Base-by-base conservation (phyloP, 2,797 vertebrate species). In the Melanotaenia pygmaea region DNA sequence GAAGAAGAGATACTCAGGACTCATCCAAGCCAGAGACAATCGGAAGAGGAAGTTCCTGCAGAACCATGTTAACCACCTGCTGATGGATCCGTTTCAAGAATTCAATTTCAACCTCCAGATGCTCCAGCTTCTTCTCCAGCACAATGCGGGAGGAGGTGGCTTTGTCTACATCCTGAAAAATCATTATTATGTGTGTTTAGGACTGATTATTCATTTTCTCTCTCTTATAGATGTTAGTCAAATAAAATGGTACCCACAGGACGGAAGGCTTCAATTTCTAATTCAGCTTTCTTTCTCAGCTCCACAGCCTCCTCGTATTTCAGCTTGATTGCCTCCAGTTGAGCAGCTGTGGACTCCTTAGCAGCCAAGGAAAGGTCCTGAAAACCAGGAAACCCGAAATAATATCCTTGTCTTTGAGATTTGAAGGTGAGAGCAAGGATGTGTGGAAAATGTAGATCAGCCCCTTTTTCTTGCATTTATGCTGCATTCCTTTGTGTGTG, bases 231-330 rank as follows among this genome's bases (percentile, higher is more conserved):
- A 30, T 16, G 56, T 35, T 72, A 11, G 38, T 1, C 50, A 51
- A 30, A 70, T 77, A 57, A 56, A 72, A 71, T 51, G 57, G 20
- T 38, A 89, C 88, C 8, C 80, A 96, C 95, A 61, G 95, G 95
- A 74, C 95, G 94, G 90, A 95, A 94, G 64, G 84, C 43, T 84
- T 95, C 94, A 10, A 95, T 93, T 6, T 95, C 94, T 56, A 92
- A 70, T 81, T 95, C 94, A 0, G 90, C 94, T 76, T 93, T 94
- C 88, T 79, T 94, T 81, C 93, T 93, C 82, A 91, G 86, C 84
- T 93, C 94, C 63, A 94, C 35, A 37, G 93, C 91, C 74, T 95
- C 94, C 61, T 95, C 94, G 59, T 93, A 95, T 78, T 90, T 94
- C 32, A 92, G 65, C 89, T 94, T 95, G 10, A 94, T 91, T 28